A percentile compares a stretch with the other conserved stretches of the same genome.
phyloP scores from a whole-genome alignment of 2,888 invertebrate species.

The Schizaphis graminum region DNA sequence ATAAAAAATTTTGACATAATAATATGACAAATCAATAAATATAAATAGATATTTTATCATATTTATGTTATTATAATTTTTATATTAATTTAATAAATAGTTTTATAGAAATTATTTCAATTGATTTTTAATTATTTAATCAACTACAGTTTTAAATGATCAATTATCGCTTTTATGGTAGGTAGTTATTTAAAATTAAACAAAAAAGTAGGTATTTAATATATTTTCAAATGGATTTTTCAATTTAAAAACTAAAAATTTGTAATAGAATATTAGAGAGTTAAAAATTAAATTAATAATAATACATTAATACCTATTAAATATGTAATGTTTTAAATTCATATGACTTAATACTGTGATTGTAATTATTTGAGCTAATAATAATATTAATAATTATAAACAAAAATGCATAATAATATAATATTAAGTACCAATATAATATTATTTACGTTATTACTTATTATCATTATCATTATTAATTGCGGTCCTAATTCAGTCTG shows the following conservation, averaged over 20 bases:
- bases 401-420: background rate
- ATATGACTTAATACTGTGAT: background rate
- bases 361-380: background rate
- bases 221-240: background rate
- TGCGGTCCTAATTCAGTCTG: background rate
- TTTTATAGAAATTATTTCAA: background rate
- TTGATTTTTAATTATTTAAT: background rate
- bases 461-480: background rate
- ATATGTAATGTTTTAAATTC: background rate
- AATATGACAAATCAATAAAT: background rate
- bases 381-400: background rate
- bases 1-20: background rate
- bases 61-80: background rate
- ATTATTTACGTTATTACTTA: too few species aligned
- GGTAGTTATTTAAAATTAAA: background rate
- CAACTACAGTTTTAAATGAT: background rate
- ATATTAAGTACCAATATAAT: too few species aligned
- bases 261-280: background rate
- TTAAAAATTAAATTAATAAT: background rate
- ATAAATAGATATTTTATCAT: background rate
- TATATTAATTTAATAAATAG: background rate
- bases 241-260: background rate
- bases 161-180: background rate
- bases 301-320: background rate
- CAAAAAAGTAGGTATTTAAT: background rate